Conservation (phyloP, 2,113 vertebrate genomes). For the Oenanthe melanoleuca region DNA sequence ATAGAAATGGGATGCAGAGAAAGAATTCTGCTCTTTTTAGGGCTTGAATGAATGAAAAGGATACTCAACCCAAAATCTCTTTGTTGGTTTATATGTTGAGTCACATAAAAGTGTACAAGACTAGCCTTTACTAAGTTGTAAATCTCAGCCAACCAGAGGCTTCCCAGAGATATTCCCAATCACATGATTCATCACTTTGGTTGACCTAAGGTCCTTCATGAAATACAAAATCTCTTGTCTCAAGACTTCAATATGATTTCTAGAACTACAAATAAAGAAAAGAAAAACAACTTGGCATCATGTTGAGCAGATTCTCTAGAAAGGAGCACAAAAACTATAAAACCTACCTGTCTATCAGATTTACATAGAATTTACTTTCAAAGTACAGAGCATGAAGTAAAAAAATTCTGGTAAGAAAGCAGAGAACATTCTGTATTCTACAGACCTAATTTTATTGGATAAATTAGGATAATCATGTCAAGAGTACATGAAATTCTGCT, state of each 20-base stretch:
- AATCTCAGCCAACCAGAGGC: slow-evolving; percentile 2
- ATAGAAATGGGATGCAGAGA: not conserved
- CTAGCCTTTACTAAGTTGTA: not conserved
- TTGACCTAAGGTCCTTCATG: not conserved
- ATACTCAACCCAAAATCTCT: not conserved
- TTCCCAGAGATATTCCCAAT: not conserved
- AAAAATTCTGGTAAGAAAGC: not conserved
- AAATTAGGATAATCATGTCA: not conserved
- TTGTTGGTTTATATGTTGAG: not conserved
- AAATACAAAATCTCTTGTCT: slow-evolving; percentile 26
- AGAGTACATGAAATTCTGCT: not conserved
- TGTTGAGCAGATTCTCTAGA: not conserved
- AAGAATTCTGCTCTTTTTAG: not conserved
- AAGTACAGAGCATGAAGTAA: not conserved
- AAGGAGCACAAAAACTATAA: not conserved
- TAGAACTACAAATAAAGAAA: not conserved
- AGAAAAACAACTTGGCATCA: not conserved
- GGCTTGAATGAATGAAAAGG: not conserved
- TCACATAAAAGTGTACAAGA: not conserved
- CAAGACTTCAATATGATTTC: not conserved
- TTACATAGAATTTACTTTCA: not conserved
- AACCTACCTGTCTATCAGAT: not conserved
- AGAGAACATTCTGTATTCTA: not conserved
- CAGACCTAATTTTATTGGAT: not conserved
- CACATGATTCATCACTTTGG: not conserved